These are phyloP conservation scores for Habrosyne pyritoides DNA, from an alignment of 2,888 invertebrate genomes.

Conservation along the genomic window DNA sequence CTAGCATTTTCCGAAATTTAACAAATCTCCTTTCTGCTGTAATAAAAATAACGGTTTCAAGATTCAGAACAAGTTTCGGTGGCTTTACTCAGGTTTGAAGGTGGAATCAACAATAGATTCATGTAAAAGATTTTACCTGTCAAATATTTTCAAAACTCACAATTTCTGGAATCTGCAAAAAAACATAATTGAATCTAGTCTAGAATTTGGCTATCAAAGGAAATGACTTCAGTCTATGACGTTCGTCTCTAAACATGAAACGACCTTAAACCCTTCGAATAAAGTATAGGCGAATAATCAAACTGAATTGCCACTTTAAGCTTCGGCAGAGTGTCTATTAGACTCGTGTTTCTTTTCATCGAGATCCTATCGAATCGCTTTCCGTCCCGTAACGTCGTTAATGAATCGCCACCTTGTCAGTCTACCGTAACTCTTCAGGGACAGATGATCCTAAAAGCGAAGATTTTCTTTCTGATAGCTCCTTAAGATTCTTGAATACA, in stretches of 20 bases:
- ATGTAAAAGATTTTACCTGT: too few relatives aligned
- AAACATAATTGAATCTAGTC: neutral
- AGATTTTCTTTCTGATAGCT: neutral
- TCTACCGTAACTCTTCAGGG: neutral
- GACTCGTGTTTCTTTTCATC: conserved; percentile 30
- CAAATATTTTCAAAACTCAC: too few relatives aligned
- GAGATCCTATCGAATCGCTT: conserved; percentile 31
- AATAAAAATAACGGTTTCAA: too few relatives aligned
- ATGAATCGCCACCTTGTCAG: conserved; percentile 25
- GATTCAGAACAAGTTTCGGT: too few relatives aligned
- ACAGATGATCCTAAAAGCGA: too few relatives aligned
- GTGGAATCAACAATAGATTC: too few relatives aligned
- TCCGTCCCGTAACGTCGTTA: conserved; percentile 33
- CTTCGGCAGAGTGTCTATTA: conserved; percentile 29
- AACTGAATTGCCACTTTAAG: conserved; percentile 34
- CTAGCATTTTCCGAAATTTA: too few relatives aligned
- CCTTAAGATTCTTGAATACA: neutral
- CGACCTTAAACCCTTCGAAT: conserved; percentile 27
- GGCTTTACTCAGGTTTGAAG: too few relatives aligned
- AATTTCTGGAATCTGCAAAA: neutral
- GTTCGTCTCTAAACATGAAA: conserved; percentile 14
- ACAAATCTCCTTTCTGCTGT: too few relatives aligned
- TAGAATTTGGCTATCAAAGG: neutral
- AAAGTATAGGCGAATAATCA: conserved; percentile 19
- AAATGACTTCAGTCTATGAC: neutral